Evolutionary conservation across 1,140 invertebrate genomes (phyloP), one percentile per base, ranked within the genome.

Genomic region (Pinna nobilis): DNA sequence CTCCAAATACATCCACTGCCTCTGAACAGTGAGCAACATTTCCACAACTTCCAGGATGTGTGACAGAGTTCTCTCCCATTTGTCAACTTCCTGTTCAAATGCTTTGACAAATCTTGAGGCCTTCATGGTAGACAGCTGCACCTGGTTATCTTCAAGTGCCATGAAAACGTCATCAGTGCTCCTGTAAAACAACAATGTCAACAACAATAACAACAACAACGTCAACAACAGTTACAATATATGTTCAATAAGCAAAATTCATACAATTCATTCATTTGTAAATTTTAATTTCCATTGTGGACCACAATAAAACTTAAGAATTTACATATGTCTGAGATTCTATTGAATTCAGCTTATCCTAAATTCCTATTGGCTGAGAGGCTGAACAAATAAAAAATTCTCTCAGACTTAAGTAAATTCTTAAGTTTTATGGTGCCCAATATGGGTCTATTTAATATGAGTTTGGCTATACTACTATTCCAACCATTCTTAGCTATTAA

Each of bases 91-190:
- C 82, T 92, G 91, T 39, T 93, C 92, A 87, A 96, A 96, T 2
- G 94, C 94, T 84, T 95, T 94, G 0, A 95, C 94, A 88, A 95
- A 96, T 81, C 94, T 90, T 28, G 94, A 96, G 2, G 94, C 92
- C 86, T 96, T 96, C 93, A 96, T 95, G 3, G 93, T 92, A 0
- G 93, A 93, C 25, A 97, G 88, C 68, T 88, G 86, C 1, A 89
- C 86, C 49, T 89, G 88, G 71, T 88, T 87, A 50, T 89, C 88
- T 55, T 89, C 88, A 30, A 89, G 83, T 3, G 79, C 79, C 1
- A 93, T 91, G 82, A 93, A 93, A 49, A 95, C 80, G 44, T 89
- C 88, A 39, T 89, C 88, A 60, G 87, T 89, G 25, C 79, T 81
- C 79, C 88, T 88, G 78, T 23, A 55, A 41, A 44, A 25, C 51